Conservation (phyloP, 2,888 invertebrate genomes). For the Troilus luridus region DNA sequence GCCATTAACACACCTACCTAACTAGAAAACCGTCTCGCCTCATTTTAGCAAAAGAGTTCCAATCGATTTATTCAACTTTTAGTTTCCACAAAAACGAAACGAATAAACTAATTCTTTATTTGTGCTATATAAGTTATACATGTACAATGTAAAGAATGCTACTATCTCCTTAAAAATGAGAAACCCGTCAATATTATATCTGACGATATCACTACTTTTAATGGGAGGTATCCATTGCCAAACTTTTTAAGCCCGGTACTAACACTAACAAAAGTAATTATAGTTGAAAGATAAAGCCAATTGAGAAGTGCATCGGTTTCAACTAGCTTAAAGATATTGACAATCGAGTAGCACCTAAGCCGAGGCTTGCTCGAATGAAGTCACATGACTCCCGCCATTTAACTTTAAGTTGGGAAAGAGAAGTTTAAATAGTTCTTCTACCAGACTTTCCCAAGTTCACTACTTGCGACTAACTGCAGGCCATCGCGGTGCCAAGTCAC, state of each 20-base stretch:
- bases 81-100: no score
- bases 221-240: not conserved
- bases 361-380: not conserved
- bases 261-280: not conserved
- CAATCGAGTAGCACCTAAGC: not conserved
- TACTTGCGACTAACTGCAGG: not conserved
- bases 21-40: not conserved
- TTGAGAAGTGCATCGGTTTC: not conserved
- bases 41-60: not conserved
- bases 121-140: no score
- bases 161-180: no score
- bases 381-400: conserved; percentile 1
- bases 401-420: not conserved
- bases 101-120: no score
- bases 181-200: no score
- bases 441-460: not conserved
- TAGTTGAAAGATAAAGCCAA: not conserved
- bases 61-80: not conserved
- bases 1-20: conserved; percentile 38
- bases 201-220: no score
- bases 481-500: not conserved
- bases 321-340: not conserved
- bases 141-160: no score
- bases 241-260: not conserved
- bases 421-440: conserved; percentile 29